Evolutionary conservation across 2,888 invertebrate genomes (phyloP), one percentile per base, ranked within the genome.

Genomic region (Morpho achilles): DNA sequence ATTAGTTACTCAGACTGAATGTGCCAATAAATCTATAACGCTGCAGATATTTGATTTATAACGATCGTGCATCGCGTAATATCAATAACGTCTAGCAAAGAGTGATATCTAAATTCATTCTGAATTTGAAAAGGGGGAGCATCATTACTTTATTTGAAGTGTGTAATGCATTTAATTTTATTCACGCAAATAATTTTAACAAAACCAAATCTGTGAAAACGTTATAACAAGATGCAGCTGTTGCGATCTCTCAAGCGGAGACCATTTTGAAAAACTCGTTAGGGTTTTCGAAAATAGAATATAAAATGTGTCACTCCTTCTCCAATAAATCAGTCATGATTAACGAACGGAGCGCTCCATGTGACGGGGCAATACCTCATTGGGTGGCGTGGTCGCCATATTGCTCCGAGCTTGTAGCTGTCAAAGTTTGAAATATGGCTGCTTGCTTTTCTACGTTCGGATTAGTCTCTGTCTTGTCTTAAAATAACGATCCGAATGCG

Each of bases 261-360:
- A 77, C 80, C 86, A 83, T 86, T 88, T 87, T 87, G 88, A 88
- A 90, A 88, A 90, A 88, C 80, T 81, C 80, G 76, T 77, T 79
- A 77, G 82, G 54, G 56, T 84, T 88, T 87, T 87, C 88, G 81
- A 87, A 88, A 89, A 89, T 89, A 89, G 89, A 88, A 85, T 84
- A 88, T 87, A 87, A 87, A 87, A 87, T 87, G 83, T 89, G 89
- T 89, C 89, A 89, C 88, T 87, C 88, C 85, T 89, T 84, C 84
- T 76, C 71, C 77, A 78, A 87, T 89, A 89, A 88, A 90, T 90
- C 90, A 87, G 78, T 67, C 73, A 83, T 88, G 89, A 90, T 89
- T 84, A 88, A 90, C 88, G 89, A 81, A 73, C 84, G 82, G 76
- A 78, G 74, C 81, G 79, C 74, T 71, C 77, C 72, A 82, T 82